Evolutionary conservation across 1,140 invertebrate genomes (phyloP), one percentile per base, ranked within the genome.

Genomic region (Brachionus koreanus): DNA sequence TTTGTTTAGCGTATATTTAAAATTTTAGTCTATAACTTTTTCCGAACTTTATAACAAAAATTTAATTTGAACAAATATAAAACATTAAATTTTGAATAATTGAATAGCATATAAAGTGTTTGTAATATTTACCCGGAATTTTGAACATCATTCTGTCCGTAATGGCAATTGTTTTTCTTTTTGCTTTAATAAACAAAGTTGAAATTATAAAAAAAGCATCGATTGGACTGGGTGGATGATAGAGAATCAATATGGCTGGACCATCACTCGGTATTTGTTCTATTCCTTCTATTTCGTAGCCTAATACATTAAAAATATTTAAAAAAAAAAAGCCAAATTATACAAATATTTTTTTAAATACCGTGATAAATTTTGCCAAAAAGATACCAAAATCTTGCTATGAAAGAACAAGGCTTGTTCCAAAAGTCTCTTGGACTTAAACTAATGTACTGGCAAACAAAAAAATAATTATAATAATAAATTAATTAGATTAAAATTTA

Each of bases 191-290:
- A 83, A 94, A 89, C 86, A 93, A 91, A 86, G 94, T 93, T 0
- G 96, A 92, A 83, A 94, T 91, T 84, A 98, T 92, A 90, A 98
- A 99, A 89, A 98, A 99, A 86, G 98, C 91, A 89, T 99, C 97
- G 67, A 98, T 92, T 4, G 97, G 97, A 84, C 98, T 92, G 6
- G 96, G 95, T 29, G 97, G 97, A 90, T 99, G 97, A 86, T 98
- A 99, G 87, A 96, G 98, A 63, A 99, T 93, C 79, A 98, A 91
- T 29, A 99, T 88, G 57, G 94, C 96, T 84, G 94, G 92, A 6
- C 93, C 92, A 79, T 92, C 89, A n/a, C 92, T 90, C 1, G 97
- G 97, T 82, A 99, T 92, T 86, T 98, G 95, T 87, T 98, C 95
- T 61, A 98, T 84, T 0, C 96, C 96, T 72, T 91, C 89, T 63